A percentile compares a stretch with the other conserved stretches of the same genome.
phyloP scores from a whole-genome alignment of 2,797 vertebrate genomes.

The Coreius guichenoti region DNA sequence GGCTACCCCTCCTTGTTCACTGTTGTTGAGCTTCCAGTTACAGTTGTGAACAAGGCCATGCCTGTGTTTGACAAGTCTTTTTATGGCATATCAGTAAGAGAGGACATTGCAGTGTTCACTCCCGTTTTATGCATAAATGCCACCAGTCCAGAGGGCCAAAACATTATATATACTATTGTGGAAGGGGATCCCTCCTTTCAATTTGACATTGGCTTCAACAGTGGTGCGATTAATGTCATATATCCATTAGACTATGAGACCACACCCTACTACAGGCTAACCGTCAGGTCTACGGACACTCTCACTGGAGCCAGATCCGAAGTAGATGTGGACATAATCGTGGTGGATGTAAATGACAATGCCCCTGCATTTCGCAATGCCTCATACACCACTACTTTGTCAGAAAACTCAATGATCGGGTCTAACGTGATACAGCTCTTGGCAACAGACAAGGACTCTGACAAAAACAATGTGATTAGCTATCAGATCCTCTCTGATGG shows the following conservation, averaged over 20 bases:
- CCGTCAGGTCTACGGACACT: slow-evolving; percentile 89
- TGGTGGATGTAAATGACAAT: slow-evolving; percentile 95
- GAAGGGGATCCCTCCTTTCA: slow-evolving; percentile 90
- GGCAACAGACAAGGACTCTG: slow-evolving; percentile 90
- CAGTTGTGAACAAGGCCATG: slow-evolving; percentile 94
- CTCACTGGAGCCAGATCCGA: slow-evolving; percentile 88
- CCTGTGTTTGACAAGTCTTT: slow-evolving; percentile 96
- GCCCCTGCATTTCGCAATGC: slow-evolving; percentile 84
- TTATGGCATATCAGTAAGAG: slow-evolving; percentile 89
- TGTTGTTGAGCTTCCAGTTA: slow-evolving; percentile 86
- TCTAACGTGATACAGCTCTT: slow-evolving; percentile 83
- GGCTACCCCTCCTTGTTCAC: slow-evolving; percentile 86
- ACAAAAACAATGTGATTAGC: slow-evolving; percentile 83
- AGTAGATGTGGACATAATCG: slow-evolving; percentile 90
- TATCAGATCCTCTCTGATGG: slow-evolving; percentile 90
- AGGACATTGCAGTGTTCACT: slow-evolving; percentile 85
- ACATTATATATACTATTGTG: slow-evolving; percentile 89
- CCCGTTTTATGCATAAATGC: slow-evolving; percentile 90
- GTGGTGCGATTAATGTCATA: slow-evolving; percentile 86
- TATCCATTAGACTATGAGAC: slow-evolving; percentile 91
- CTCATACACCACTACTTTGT: slow-evolving; percentile 81
- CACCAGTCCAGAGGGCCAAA: slow-evolving; percentile 89
- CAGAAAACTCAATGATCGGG: slow-evolving; percentile 90
- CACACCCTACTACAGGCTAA: slow-evolving; percentile 88
- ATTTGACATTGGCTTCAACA: slow-evolving; percentile 93